These are phyloP conservation scores for Sitta europaea DNA, from an alignment of 2,113 vertebrate genomes.

Conservation along the genomic window DNA sequence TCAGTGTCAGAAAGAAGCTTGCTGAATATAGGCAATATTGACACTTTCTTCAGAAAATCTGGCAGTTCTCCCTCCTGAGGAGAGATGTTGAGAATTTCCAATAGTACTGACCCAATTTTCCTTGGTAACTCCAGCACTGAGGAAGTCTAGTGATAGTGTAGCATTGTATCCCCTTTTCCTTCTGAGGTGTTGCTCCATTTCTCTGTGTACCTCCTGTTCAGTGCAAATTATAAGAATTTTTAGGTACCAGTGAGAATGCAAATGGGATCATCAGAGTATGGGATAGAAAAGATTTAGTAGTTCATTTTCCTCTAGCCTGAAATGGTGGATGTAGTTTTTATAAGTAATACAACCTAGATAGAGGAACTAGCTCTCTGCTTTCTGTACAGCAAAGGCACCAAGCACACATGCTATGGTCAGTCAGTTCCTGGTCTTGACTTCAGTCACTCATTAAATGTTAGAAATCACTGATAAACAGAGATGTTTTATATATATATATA, in stretches of 20 bases:
- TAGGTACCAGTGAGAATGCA: not conserved
- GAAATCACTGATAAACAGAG: not conserved
- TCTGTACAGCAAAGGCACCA: not conserved
- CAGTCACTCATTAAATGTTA: not conserved
- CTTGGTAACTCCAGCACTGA: not conserved
- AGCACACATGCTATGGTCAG: not conserved
- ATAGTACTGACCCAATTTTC: conserved; percentile 60
- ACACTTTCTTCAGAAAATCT: conserved; percentile 39
- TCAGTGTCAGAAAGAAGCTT: conserved; percentile 51
- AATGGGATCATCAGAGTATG: not conserved
- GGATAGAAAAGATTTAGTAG: not conserved
- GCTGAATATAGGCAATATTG: conserved; percentile 31
- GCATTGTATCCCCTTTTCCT: not conserved
- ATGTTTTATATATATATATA: too few species aligned
- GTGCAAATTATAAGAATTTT: conserved; percentile 6
- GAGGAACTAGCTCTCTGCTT: not conserved
- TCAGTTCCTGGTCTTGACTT: not conserved
- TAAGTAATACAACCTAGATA: not conserved
- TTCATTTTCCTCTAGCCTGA: not conserved
- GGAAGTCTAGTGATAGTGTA: not conserved
- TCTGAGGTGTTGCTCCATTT: conserved; percentile 9
- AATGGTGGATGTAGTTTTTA: not conserved
- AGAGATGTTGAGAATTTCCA: conserved; percentile 46
- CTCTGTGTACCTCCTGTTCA: not conserved
- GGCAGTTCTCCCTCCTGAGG: conserved; percentile 16